Conservation (phyloP, 2,888 invertebrate genomes). For the Drosophila koepferae region DNA sequence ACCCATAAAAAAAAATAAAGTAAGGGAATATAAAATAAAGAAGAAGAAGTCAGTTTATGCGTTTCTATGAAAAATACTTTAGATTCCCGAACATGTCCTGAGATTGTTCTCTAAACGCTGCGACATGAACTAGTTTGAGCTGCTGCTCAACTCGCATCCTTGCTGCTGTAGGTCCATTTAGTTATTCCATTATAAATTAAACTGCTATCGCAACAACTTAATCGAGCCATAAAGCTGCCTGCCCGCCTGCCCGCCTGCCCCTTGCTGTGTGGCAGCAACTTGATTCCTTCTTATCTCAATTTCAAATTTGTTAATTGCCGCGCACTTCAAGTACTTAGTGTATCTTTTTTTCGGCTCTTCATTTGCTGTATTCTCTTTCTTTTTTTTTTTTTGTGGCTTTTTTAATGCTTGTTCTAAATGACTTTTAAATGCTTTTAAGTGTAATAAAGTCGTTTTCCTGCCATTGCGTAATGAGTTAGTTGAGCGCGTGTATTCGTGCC, state of each 20-base stretch:
- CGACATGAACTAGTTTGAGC: slow-evolving; percentile 42
- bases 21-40: slow-evolving; percentile 5
- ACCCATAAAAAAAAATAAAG: slow-evolving; percentile 47
- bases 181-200: slow-evolving; percentile 74
- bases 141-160: slow-evolving; percentile 42
- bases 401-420: slow-evolving; percentile 70
- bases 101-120: slow-evolving; percentile 59
- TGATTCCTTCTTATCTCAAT: slow-evolving; percentile 68
- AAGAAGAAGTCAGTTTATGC: slow-evolving; percentile 57
- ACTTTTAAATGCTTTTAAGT: slow-evolving; percentile 75
- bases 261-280: slow-evolving; percentile 49
- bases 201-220: slow-evolving; percentile 78
- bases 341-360: slow-evolving; percentile 65
- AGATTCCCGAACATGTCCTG: slow-evolving; percentile 45
- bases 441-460: slow-evolving; percentile 73
- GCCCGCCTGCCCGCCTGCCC: slow-evolving; percentile 12
- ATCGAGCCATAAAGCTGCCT: slow-evolving; percentile 67
- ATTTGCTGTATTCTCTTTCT: slow-evolving; percentile 23
- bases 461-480: slow-evolving; percentile 70
- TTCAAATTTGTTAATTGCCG: slow-evolving; percentile 78
- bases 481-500: slow-evolving; percentile 35
- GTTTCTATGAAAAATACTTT: slow-evolving; percentile 50
- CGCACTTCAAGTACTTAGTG: slow-evolving; percentile 76
- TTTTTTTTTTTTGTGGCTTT: slow-evolving; percentile 33
- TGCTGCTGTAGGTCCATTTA: slow-evolving; percentile 66